Evolutionary conservation across 1,140 invertebrate genomes (phyloP).

Genomic region (Sminthurides bifidus): DNA sequence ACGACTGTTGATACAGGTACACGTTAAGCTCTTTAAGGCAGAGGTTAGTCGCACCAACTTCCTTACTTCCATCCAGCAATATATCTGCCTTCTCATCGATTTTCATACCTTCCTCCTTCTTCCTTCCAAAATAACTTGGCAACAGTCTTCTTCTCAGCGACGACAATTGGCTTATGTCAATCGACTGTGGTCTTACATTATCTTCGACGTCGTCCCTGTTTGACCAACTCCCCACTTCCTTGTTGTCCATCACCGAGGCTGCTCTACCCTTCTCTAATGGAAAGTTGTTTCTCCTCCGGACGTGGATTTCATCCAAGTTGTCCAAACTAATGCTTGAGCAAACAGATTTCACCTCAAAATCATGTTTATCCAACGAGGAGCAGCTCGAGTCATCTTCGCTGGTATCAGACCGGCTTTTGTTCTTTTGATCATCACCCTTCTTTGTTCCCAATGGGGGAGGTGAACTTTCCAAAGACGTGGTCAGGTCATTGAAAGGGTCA

Average conservation of each 20-base stretch:
- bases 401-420: not conserved
- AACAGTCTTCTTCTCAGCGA: slow-evolving; percentile 4
- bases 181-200: slow-evolving; percentile 10
- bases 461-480: no score
- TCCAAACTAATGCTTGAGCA: slow-evolving; percentile 1
- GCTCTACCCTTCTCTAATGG: no score
- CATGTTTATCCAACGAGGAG: no score
- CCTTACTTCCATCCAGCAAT: not conserved
- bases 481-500: no score
- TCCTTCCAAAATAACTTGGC: slow-evolving; percentile 5
- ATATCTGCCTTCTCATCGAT: not conserved
- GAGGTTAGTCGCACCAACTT: no score
- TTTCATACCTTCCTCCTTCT: not conserved
- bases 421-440: not conserved
- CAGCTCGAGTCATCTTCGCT: not conserved
- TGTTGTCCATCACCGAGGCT: not conserved
- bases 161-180: slow-evolving; percentile 14
- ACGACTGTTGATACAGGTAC: slow-evolving; percentile 23
- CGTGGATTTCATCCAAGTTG: not conserved
- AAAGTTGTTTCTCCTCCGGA: no score
- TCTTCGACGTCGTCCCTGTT: not conserved
- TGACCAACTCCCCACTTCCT: not conserved
- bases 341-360: not conserved
- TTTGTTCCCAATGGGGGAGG: not conserved
- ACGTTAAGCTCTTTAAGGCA: slow-evolving; percentile 18